Percentiles rank a stretch among this genome's conserved stretches.
These are phyloP conservation scores for Lycocorax pyrrhopterus DNA, from an alignment of 2,113 vertebrate species.

Conservation along the genomic window DNA sequence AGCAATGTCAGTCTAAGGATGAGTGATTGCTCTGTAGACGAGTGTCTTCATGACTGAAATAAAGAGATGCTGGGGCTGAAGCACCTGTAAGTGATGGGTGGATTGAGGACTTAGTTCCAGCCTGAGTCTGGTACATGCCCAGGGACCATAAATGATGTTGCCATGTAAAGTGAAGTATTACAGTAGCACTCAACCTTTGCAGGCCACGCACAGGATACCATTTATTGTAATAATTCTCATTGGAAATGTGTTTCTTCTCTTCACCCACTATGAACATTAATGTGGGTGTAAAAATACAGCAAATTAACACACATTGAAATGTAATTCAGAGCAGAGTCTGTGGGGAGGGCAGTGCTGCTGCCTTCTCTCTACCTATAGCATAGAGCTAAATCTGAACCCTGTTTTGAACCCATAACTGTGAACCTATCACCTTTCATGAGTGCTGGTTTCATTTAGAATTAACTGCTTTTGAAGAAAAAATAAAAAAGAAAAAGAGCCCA, in stretches of 20 bases:
- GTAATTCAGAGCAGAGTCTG: background rate
- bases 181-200: background rate
- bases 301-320: background rate
- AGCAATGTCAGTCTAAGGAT: conserved; percentile 19
- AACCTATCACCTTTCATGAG: background rate
- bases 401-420: background rate
- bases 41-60: conserved; percentile 18
- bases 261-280: background rate
- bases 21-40: background rate
- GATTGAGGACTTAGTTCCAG: background rate
- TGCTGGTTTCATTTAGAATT: background rate
- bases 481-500: background rate
- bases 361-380: background rate
- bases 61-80: background rate
- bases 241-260: background rate
- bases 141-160: background rate
- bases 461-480: background rate
- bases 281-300: background rate
- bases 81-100: background rate
- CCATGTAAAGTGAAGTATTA: background rate
- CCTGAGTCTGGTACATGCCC: background rate
- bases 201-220: background rate
- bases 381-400: background rate
- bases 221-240: background rate
- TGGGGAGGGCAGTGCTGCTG: background rate